Evolutionary conservation across 1,140 invertebrate species (phyloP).

Genomic region (Harlomillsia oculata): DNA sequence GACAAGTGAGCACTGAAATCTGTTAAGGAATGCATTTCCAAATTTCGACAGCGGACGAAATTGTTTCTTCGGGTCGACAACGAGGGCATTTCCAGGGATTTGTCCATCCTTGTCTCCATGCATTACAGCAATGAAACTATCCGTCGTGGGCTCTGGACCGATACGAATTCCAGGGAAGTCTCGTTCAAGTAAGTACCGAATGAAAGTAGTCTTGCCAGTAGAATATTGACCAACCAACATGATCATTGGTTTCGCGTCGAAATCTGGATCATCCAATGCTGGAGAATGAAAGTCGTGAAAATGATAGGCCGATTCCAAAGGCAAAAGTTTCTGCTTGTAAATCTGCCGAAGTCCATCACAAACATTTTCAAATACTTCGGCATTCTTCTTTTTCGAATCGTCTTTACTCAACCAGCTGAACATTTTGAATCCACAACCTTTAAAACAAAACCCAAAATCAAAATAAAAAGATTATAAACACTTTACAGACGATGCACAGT

Average conservation of each 20-base stretch:
- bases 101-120: conserved; percentile 70
- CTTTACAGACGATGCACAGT: too few species aligned
- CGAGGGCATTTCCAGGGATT: conserved; percentile 90
- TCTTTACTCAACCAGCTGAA: conserved; percentile 71
- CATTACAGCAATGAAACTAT: conserved; percentile 97
- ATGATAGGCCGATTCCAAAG: conserved; percentile 82
- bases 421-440: conserved; percentile 39
- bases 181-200: conserved; percentile 84
- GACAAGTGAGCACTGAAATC: conserved; percentile 86
- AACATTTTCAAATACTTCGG: conserved; percentile 77
- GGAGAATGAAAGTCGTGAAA: conserved; percentile 96
- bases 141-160: conserved; percentile 93
- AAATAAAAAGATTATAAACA: too few species aligned
- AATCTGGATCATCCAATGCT: conserved; percentile 90
- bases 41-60: conserved; percentile 94
- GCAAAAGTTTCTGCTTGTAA: conserved; percentile 82
- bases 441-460: neutral
- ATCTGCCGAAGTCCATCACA: conserved; percentile 80
- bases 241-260: conserved; percentile 98
- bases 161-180: conserved; percentile 93
- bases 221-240: conserved; percentile 96
- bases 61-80: conserved; percentile 94
- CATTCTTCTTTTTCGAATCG: conserved; percentile 63
- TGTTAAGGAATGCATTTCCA: conserved; percentile 94
- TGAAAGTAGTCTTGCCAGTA: conserved; percentile 98